Evolutionary conservation across 1,140 invertebrate genomes (phyloP), one percentile per base, ranked within the genome.

Genomic region (Lucilia cuprina): DNA sequence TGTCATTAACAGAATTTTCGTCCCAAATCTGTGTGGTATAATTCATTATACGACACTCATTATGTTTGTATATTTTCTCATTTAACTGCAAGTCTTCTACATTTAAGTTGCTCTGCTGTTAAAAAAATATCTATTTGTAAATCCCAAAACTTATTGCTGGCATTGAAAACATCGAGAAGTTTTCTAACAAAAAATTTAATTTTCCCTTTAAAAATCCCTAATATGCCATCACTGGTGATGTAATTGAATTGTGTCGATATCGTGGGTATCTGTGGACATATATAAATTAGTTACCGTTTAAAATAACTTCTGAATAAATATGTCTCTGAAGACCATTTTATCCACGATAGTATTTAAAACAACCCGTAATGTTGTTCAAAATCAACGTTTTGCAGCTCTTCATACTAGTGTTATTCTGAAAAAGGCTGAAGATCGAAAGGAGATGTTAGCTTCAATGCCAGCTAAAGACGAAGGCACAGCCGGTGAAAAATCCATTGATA

Each of bases 391-490:
- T 7, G 19, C n/a, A 9, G 9, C 82, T 3, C 75, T 93, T 4
- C 91, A 93, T 84, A 87, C 90, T 84, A 91, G 89, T 74, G 85
- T 88, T 17, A 87, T 86, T 84, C 86, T 85, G 78, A 89, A 87
- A 30, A 93, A 94, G 88, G 92, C 89, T 13, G 92, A 93, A 87
- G 94, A 95, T 86, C 91, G 93, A 19, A 92, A 92, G 87, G 91
- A 92, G 88, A 93, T 93, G 92, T 85, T 93, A 60, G 91, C 91
- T 49, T 93, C 92, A 30, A 86, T 93, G 86, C 94, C 93, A 50
- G 91, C 88, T 83, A 91, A 90, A 86, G 94, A 96, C 86, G 93
- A 95, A 87, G 95, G 95, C 83, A 95, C 94, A 1, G 91, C 92
- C 55, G 95, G 95, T 70, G 95, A 96, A 92, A 92, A 91, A 85